Evolutionary conservation across 2,888 invertebrate species (phyloP).

Genomic region (Rhynchonema sp.): DNA sequence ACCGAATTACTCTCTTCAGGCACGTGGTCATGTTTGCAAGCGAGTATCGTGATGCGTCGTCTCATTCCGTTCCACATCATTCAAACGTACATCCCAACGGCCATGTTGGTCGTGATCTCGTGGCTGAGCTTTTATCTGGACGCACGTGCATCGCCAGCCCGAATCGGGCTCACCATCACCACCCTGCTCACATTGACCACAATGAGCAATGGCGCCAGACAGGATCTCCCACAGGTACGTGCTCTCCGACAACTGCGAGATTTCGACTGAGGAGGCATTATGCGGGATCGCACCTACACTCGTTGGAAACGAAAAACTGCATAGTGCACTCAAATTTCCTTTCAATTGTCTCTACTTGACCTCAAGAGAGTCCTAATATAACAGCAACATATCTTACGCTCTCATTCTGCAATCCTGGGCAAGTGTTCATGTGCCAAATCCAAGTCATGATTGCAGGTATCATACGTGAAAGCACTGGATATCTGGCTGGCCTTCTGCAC

Average conservation of each 20-base stretch:
- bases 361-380: neutral
- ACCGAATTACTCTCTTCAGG: constrained; percentile 8
- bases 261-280: too few species aligned
- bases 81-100: constrained; percentile 26
- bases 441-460: constrained; percentile 10
- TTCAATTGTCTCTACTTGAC: neutral
- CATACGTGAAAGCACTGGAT: constrained; percentile 23
- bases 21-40: constrained; percentile 20
- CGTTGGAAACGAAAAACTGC: neutral
- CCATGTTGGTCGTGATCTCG: constrained; percentile 7
- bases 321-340: neutral
- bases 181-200: constrained; percentile 25
- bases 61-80: constrained; percentile 23
- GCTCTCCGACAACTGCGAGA: too few species aligned
- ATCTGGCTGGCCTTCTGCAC: constrained; percentile 25
- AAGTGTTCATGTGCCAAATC: too few species aligned
- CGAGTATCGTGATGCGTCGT: constrained; percentile 19
- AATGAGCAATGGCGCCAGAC: constrained; percentile 25
- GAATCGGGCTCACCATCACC: constrained; percentile 25
- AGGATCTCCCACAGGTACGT: constrained; percentile 24
- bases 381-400: too few species aligned
- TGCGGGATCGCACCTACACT: too few species aligned
- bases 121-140: constrained; percentile 14
- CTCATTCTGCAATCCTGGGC: neutral
- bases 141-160: constrained; percentile 24